Percentiles rank a stretch among this genome's conserved stretches.
These are phyloP conservation scores for Podilymbus podiceps DNA, from an alignment of 2,113 vertebrate species.

Conservation along the genomic window DNA sequence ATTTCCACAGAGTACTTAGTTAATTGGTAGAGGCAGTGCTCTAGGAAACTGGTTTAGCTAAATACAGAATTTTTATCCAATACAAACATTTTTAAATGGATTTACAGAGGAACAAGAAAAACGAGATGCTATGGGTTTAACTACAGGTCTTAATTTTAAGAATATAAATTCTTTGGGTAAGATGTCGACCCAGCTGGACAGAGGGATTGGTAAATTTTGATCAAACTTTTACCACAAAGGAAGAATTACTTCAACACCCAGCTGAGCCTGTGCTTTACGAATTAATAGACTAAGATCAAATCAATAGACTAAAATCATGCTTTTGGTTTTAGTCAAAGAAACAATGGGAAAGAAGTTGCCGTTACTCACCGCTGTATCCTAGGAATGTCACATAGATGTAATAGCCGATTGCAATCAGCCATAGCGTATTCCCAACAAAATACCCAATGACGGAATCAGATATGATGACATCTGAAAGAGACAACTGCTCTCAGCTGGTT, in stretches of 20 bases:
- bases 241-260: background rate
- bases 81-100: background rate
- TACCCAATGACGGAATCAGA: conserved; percentile 81
- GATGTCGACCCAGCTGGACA: background rate
- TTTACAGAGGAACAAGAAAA: background rate
- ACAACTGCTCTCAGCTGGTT: conserved; percentile 7
- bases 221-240: background rate
- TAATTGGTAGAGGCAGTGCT: background rate
- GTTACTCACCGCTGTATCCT: conserved; percentile 90
- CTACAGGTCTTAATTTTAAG: no score
- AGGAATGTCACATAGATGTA: conserved; percentile 98
- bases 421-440: conserved; percentile 88
- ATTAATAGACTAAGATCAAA: background rate
- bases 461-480: conserved; percentile 87
- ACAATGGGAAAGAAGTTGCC: background rate
- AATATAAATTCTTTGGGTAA: background rate
- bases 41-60: background rate
- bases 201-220: background rate
- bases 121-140: background rate
- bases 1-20: background rate
- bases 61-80: background rate
- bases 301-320: background rate
- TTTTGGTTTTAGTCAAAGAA: background rate
- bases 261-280: background rate
- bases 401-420: conserved; percentile 92